Evolutionary conservation across 2,888 invertebrate genomes (phyloP).

Genomic region (Euphydryas editha): DNA sequence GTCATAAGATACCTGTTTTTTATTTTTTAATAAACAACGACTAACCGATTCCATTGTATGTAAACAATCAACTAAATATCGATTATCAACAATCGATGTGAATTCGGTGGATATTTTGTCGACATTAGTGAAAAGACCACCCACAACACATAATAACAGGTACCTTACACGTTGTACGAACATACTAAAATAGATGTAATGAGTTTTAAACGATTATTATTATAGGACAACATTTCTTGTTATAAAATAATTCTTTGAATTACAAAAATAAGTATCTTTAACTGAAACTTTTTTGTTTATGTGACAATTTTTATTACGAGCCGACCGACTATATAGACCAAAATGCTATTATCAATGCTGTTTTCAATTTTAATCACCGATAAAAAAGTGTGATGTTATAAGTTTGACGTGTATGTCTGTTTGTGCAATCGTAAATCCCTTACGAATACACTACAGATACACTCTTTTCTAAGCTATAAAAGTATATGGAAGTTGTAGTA

Average conservation of each 20-base stretch:
- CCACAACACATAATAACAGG: constrained; percentile 44
- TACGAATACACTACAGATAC: too few species aligned
- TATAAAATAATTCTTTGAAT: not conserved
- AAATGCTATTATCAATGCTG: not conserved
- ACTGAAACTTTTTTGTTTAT: not conserved
- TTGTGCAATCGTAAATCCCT: too few species aligned
- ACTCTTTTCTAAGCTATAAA: too few species aligned
- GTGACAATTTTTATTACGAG: not conserved
- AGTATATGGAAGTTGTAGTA: too few species aligned
- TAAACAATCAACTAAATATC: constrained; percentile 71
- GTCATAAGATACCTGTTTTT: constrained; percentile 75
- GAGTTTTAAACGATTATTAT: not conserved
- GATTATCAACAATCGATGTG: constrained; percentile 72
- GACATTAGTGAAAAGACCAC: constrained; percentile 64
- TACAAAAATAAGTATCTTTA: not conserved
- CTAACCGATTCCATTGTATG: constrained; percentile 66
- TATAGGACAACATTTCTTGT: not conserved
- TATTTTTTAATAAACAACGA: constrained; percentile 55
- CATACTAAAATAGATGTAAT: not conserved
- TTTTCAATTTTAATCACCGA: not conserved
- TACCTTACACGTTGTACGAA: not conserved
- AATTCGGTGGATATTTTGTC: constrained; percentile 56
- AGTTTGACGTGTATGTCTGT: too few species aligned
- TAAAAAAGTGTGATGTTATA: too few species aligned
- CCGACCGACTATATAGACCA: not conserved